Evolutionary conservation across 1,140 invertebrate species (phyloP).

Genomic region (Tenebrio molitor): DNA sequence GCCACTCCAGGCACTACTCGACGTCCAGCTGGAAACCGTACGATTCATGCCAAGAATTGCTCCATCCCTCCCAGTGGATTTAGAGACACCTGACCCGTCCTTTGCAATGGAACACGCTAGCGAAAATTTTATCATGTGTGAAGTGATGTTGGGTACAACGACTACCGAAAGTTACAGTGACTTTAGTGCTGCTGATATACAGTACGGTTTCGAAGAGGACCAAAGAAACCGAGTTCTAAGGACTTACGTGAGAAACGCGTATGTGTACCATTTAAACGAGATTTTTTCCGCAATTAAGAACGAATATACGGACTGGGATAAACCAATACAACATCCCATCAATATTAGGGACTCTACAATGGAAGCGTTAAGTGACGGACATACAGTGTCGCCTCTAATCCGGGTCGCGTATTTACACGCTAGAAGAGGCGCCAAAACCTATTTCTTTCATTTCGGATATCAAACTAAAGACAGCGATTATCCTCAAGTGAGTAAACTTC

Average conservation of each 20-base stretch:
- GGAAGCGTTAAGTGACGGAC: conserved; percentile 89
- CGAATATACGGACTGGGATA: conserved; percentile 95
- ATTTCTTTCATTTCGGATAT: conserved; percentile 86
- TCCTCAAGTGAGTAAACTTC: conserved; percentile 71
- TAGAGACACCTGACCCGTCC: conserved; percentile 72
- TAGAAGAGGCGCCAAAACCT: conserved; percentile 77
- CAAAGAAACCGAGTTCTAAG: conserved; percentile 80
- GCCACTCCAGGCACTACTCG: conserved; percentile 73
- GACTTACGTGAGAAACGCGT: conserved; percentile 89
- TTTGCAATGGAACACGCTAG: conserved; percentile 77
- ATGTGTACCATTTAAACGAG: conserved; percentile 90
- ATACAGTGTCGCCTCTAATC: conserved; percentile 80
- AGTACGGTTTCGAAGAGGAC: conserved; percentile 83
- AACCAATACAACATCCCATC: conserved; percentile 86
- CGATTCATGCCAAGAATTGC: conserved; percentile 72
- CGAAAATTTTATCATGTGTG: conserved; percentile 78
- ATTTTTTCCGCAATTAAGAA: conserved; percentile 92
- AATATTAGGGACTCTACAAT: conserved; percentile 88
- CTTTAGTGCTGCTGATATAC: conserved; percentile 81
- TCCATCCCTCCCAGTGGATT: conserved; percentile 77
- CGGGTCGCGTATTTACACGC: conserved; percentile 80
- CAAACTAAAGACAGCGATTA: conserved; percentile 82
- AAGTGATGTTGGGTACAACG: conserved; percentile 78
- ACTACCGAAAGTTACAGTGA: conserved; percentile 83
- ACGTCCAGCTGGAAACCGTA: conserved; percentile 75